Evolutionary conservation across 2,113 vertebrate species (phyloP), one percentile per base, ranked within the genome.

Genomic region (Archocentrus centrarchus): DNA sequence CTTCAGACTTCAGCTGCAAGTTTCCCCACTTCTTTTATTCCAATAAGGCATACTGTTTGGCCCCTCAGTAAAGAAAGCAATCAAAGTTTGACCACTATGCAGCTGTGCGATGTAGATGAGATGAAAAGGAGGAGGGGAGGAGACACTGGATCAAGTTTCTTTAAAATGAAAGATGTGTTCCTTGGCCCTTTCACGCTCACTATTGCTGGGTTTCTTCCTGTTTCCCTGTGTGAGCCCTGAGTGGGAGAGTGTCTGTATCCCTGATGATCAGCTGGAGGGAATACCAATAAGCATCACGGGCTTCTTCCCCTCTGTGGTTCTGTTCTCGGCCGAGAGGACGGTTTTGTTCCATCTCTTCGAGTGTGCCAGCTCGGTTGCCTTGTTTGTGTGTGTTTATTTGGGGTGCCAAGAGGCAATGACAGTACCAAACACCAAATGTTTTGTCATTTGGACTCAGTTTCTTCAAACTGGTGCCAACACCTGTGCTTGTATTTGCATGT

Each of bases 241-340:
- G 84, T 79, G 91, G 86, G 84, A 92, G 88, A 92, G 82, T 41
- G 88, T 89, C 84, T 90, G 88, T 82, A 84, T 92, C 91, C 88
- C 89, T 89, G 88, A 80, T 86, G 89, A 91, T 93, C 90, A 90
- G 92, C 83, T 93, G 90, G 87, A 91, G 86, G 92, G 94, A 95
- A 95, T 95, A 94, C 92, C 92, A 95, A 95, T 94, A 86, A 94
- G 93, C 87, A 79, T 78, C 4, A 32, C 80, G 47, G 87, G 86
- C 82, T 85, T 92, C 89, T 89, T 90, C 90, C 93, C 89, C 92
- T 88, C 87, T 88, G 88, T 50, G 91, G 55, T 50, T 90, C 83
- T 87, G 86, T 91, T 94, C 91, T 88, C 81, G 35, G 82, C 90
- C 92, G 86, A 93, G 93, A 86, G 89, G 92, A 90, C 27, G 37